Evolutionary conservation across 2,797 vertebrate species (phyloP), one percentile per base, ranked within the genome.

Genomic region (Acanthornis magna): DNA sequence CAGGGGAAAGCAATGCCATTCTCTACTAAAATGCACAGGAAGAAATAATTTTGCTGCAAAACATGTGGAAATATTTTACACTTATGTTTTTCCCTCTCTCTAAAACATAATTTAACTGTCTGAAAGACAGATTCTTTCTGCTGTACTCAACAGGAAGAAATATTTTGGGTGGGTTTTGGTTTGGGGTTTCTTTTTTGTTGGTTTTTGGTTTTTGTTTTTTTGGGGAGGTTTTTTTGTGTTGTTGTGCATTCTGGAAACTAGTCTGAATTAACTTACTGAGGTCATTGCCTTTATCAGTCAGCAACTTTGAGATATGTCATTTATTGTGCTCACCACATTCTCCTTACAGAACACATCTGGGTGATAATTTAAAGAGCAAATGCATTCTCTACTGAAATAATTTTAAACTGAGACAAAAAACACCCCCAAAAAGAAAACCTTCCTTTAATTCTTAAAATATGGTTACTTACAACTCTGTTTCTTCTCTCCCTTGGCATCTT

Each of bases 31-130:
- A 75, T 23, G 29, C 30, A 30, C 32, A 68, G 3, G 18, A 78
- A 65, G 30, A 75, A 92, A 81, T 84, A 62, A 62, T 78, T 94
- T 70, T 81, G 5, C 32, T 65, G 43, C 27, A 57, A 50, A 83
- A 63, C 4, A 30, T 27, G 26, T 43, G 62, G 62, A 86, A 80
- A 72, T 20, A 51, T 81, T 85, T 91, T 43, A 58, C 25, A 13
- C 43, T 84, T 45, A 36, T 5, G 65, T 82, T 88, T 77, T 38
- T 54, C 25, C 17, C 4, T 10, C 11, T 12, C 21, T 72, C 36
- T 42, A 32, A 84, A 90, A 57, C 22, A 29, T 21, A 75, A 80
- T 36, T 7, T 51, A 62, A 26, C 47, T 75, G 34, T 34, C 81
- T 55, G 23, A 81, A 91, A 72, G 32, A 82, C 3, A 36, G 20